Base-by-base conservation (phyloP, 2,113 vertebrate species). In the Panthera leo region DNA sequence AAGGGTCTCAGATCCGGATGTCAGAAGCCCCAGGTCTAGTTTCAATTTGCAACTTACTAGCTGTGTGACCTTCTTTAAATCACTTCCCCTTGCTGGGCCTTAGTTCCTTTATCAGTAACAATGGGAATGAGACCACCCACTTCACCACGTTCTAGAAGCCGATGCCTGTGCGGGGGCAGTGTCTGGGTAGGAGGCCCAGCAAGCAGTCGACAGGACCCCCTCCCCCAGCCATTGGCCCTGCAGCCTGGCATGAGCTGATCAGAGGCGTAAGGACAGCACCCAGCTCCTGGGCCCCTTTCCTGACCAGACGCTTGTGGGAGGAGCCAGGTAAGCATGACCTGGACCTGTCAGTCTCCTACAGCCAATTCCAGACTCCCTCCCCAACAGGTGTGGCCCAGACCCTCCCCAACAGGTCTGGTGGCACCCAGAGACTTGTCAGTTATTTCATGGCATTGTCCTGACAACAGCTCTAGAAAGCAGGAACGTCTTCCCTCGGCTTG, bases 101-200 rank as follows among this genome's bases (percentile, higher is more conserved):
- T 48, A 12, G 19, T 45, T 76, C 29, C 61, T 80, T 68, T 61
- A 75, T 70, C 73, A 76, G 65, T 79, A 39, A 63, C 53, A 48
- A 55, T 10, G 51, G 23, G 12, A 85, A 61, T 0, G 21, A 89
- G 39, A 89, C 4, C 13, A 31, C 36, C 45, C 27, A 19, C 39
- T 31, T 87, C 23, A 2, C n/a, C 21, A 0, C 0, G 5, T 0
- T 16, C 2, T 13, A 34, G 79, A 27, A 36, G 61, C 48, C 11
- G 11, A 2, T 16, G 3, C 19, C 0, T 5, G 27, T 0, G 15
- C 19, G 31, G 25, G 5, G 45, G 48, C 9, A 2, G 7, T 2
- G 5, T 31, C 0, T 0, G 79, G 70, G 2, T 6, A n/a, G 36
- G 61, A 36, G 9, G n/a, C 19, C 25, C 34, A n/a, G 23, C 39